Percentiles rank a stretch among this genome's conserved stretches.
Conservation (phyloP, 2,797 vertebrate species). For the Chaetophractus vellerosus region DNA sequence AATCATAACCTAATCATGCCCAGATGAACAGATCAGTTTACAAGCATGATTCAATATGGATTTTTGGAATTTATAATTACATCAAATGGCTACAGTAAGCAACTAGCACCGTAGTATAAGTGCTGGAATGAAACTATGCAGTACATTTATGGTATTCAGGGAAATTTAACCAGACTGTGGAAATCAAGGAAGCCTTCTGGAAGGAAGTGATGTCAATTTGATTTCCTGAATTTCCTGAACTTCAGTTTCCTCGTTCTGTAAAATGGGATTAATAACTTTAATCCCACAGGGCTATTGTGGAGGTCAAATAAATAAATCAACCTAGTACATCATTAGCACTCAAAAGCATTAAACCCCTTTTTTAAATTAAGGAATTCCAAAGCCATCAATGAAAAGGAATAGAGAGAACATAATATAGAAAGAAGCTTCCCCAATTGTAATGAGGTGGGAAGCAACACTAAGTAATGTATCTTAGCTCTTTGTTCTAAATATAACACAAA, state of each 20-base stretch:
- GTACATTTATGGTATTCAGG: not conserved
- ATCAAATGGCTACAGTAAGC: too few relatives aligned
- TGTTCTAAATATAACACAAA: constrained; percentile 48
- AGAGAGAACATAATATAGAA: not conserved
- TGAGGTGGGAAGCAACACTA: constrained; percentile 42
- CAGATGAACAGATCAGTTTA: too few relatives aligned
- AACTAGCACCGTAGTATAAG: not conserved
- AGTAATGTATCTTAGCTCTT: constrained; percentile 15
- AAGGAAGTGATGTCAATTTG: not conserved
- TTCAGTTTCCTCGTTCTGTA: not conserved
- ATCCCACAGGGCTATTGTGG: not conserved
- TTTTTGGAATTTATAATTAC: too few relatives aligned
- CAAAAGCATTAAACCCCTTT: not conserved
- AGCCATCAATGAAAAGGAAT: not conserved
- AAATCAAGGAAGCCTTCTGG: not conserved
- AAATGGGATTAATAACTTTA: not conserved
- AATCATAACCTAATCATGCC: too few relatives aligned
- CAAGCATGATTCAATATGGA: too few relatives aligned
- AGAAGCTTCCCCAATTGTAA: constrained; percentile 35
- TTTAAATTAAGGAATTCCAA: not conserved
- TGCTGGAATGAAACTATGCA: not conserved
- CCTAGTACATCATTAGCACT: not conserved
- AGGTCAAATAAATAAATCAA: not conserved
- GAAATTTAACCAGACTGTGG: not conserved
- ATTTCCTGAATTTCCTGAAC: not conserved